Conservation (phyloP, 2,797 vertebrate genomes). For the Eupleurogrammus muticus region DNA sequence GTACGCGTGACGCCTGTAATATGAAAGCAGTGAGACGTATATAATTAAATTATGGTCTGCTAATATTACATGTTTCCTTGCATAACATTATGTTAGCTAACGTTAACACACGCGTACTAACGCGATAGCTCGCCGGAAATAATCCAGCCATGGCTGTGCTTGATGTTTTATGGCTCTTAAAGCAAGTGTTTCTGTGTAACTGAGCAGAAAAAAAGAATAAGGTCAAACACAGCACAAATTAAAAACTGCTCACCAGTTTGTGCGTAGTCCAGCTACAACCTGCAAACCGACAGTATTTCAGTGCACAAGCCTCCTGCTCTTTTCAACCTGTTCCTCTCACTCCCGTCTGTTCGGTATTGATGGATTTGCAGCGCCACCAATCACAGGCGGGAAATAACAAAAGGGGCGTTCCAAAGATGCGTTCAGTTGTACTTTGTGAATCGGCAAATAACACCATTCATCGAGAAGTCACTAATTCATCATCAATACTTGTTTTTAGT, state of each 20-base stretch:
- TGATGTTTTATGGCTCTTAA: constrained; percentile 24
- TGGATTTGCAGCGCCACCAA: constrained; percentile 54
- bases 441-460: fast-evolving
- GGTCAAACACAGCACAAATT: neutral
- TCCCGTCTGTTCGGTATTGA: constrained; percentile 41
- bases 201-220: neutral
- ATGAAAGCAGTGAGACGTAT: no score
- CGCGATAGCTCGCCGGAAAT: constrained; percentile 55
- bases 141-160: constrained; percentile 20
- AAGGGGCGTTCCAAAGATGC: neutral
- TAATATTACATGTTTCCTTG: neutral
- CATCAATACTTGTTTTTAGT: neutral
- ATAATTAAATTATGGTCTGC: neutral
- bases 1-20: fast-evolving
- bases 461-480: neutral
- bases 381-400: constrained; percentile 20
- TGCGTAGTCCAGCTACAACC: constrained; percentile 61
- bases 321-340: constrained; percentile 61
- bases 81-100: constrained; percentile 32
- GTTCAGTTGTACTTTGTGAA: constrained; percentile 15
- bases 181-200: neutral
- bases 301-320: constrained; percentile 28
- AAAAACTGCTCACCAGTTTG: constrained; percentile 76
- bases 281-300: constrained; percentile 58
- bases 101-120: constrained; percentile 34